phyloP scores from a whole-genome alignment of 2,113 vertebrate genomes.

The Ceyx cyanopectus region DNA sequence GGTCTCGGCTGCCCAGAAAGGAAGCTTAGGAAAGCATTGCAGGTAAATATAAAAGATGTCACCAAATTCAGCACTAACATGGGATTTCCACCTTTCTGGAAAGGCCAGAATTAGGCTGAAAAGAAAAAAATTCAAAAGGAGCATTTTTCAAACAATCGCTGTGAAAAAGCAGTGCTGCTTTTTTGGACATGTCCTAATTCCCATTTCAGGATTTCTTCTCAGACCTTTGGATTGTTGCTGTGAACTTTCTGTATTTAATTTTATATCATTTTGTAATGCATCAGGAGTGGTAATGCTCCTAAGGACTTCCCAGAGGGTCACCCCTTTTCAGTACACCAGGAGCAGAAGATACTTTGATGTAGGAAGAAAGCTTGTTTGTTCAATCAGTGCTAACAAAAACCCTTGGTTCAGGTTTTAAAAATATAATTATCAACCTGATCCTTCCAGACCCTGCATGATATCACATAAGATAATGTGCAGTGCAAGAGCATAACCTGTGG shows the following conservation, averaged over 20 bases:
- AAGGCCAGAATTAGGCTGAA: not conserved
- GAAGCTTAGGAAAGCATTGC: not conserved
- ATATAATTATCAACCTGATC: slow-evolving; percentile 45
- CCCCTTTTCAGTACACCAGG: slow-evolving; percentile 44
- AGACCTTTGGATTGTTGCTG: slow-evolving; percentile 3
- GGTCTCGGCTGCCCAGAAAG: fast-evolving
- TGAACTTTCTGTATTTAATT: slow-evolving; percentile 63
- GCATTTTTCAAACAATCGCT: not conserved
- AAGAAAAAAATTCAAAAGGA: not conserved
- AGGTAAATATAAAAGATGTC: not conserved
- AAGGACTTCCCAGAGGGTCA: slow-evolving; percentile 65
- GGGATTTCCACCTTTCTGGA: not conserved
- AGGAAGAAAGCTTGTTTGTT: slow-evolving; percentile 71
- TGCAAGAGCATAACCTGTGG: not conserved
- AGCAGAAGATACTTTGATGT: slow-evolving; percentile 58
- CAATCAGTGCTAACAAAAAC: slow-evolving; percentile 63
- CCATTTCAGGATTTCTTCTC: slow-evolving; percentile 38
- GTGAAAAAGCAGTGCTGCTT: not conserved
- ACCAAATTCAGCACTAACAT: not conserved
- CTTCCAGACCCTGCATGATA: slow-evolving; percentile 30
- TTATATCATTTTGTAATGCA: slow-evolving; percentile 23
- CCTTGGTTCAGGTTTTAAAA: slow-evolving; percentile 36
- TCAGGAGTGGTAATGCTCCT: not conserved
- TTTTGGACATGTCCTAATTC: slow-evolving; percentile 18
- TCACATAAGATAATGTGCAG: not conserved